Base-by-base conservation (phyloP, 1,140 invertebrate species). In the Atta colombica region DNA sequence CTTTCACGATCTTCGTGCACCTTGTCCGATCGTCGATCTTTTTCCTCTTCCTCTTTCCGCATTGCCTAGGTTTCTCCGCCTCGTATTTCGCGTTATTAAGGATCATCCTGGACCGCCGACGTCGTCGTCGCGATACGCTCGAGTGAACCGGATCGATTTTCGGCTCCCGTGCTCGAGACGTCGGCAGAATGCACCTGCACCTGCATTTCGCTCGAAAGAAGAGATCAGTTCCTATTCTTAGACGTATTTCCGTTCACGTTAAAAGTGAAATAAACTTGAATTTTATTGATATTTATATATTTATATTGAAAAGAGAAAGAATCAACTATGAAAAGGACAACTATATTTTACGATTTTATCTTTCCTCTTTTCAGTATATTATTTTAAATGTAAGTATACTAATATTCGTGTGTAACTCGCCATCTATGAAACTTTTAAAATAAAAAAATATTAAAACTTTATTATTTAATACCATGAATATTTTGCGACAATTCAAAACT, bases 61-160 rank as follows among this genome's bases (percentile, higher is more conserved):
- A 16, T 53, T 55, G 31, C 31, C 58, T 16, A 8, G 35, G 63
- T 49, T 39, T 60, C 72, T 60, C 12, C 21, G 31, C 61, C 2
- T 58, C 63, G 58, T 81, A 88, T 86, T 84, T 88, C 89, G 63
- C 89, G 61, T 90, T 87, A 90, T 88, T 78, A 84, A 88, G 87
- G 87, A 88, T 90, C 89, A 88, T 91, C 77, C 77, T 66, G 25
- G 53, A 71, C 85, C 61, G 31, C 65, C 85, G 77, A 80, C 49
- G 77, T 31, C n/a, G 81, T 25, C 60, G 55, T 60, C 53, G 65
- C 58, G 55, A 75, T 66, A 39, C 63, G 77, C 75, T 51, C 88
- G 77, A 75, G 55, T 60, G 39, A 81, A 51, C 28, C 51, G 53
- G 39, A 88, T 91, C 89, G 89, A 91, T 90, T 91, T 86, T 88